Evolutionary conservation across 2,888 invertebrate species (phyloP), one percentile per base, ranked within the genome.

Genomic region (Petrolisthes manimaculis): DNA sequence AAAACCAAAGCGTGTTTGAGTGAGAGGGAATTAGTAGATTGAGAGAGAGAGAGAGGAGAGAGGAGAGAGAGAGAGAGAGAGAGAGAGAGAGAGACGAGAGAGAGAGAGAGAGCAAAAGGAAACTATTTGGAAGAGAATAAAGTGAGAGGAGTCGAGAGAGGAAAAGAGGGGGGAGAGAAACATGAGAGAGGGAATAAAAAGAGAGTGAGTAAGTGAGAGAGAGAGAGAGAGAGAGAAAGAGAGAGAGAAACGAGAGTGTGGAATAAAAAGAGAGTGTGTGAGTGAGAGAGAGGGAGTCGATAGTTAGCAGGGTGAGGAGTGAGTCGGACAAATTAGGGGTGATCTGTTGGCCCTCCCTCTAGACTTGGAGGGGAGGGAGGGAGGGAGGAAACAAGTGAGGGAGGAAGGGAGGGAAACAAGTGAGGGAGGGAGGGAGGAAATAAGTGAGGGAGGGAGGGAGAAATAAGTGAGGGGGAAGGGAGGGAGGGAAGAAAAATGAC

Each of bases 221-320:
- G 61, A 14, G 14, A 61, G 61, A 14, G 14, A 61, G 61, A 61
- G 61, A 61, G n/a, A n/a, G n/a, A n/a, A n/a, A n/a, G n/a, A n/a
- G n/a, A n/a, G n/a, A n/a, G n/a, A n/a, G n/a, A n/a, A n/a, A n/a
- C n/a, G n/a, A n/a, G n/a, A n/a, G n/a, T n/a, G n/a, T n/a, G n/a
- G n/a, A n/a, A n/a, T n/a, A n/a, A n/a, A n/a, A n/a, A 75, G 75
- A 75, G 75, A 75, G 75, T 51, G 75, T 51, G 75, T 51, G 75
- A 75, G 75, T 51, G 75, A 75, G 75, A 37, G 75, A 75, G 75
- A 75, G 75, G 14, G 75, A n/a, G n/a, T n/a, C n/a, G n/a, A n/a
- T n/a, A n/a, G n/a, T n/a, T n/a, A n/a, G n/a, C n/a, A n/a, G n/a
- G n/a, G n/a, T n/a, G n/a, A n/a, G n/a, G n/a, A n/a, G n/a, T n/a